Percentiles rank a stretch among this genome's conserved stretches.
Conservation (phyloP, 1,140 invertebrate genomes). For the Drosophila setifemur region DNA sequence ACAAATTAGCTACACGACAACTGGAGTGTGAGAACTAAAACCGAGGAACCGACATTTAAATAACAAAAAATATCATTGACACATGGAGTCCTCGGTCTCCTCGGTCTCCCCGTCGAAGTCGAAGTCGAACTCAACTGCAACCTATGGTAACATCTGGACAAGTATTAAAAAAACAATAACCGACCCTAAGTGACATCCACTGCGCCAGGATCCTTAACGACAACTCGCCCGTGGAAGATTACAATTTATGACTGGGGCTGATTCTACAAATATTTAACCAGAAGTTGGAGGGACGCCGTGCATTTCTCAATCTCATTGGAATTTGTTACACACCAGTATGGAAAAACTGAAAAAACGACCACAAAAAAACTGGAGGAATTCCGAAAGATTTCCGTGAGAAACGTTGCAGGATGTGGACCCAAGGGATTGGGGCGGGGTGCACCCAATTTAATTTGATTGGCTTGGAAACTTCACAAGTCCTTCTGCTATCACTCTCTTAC, state of each 20-base stretch:
- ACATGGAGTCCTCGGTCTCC: slow-evolving; percentile 39
- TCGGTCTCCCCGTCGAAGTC: no score
- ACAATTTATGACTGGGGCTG: slow-evolving; percentile 55
- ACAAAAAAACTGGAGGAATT: slow-evolving; percentile 7
- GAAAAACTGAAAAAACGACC: slow-evolving; percentile 9
- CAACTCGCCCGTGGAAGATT: slow-evolving; percentile 59
- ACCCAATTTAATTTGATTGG: neutral
- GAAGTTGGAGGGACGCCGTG: slow-evolving; percentile 58
- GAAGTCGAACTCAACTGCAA: slow-evolving; percentile 1
- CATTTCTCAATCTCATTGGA: slow-evolving; percentile 39
- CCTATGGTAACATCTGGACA: slow-evolving; percentile 62
- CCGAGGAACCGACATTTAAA: slow-evolving; percentile 48
- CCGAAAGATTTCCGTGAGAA: slow-evolving; percentile 65
- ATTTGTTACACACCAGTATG: slow-evolving; percentile 57
- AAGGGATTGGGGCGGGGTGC: slow-evolving; percentile 15
- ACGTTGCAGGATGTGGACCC: slow-evolving; percentile 41
- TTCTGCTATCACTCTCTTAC: slow-evolving; percentile 12
- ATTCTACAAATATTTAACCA: slow-evolving; percentile 51
- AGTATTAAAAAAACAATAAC: slow-evolving; percentile 56
- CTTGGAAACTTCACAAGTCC: slow-evolving; percentile 19
- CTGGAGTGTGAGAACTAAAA: slow-evolving; percentile 60
- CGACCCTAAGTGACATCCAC: slow-evolving; percentile 48
- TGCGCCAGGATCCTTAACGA: slow-evolving; percentile 49
- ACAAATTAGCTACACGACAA: slow-evolving; percentile 73
- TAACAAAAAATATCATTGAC: slow-evolving; percentile 61